Evolutionary conservation across 2,797 vertebrate species (phyloP).

Genomic region (Sandelia bainsii): DNA sequence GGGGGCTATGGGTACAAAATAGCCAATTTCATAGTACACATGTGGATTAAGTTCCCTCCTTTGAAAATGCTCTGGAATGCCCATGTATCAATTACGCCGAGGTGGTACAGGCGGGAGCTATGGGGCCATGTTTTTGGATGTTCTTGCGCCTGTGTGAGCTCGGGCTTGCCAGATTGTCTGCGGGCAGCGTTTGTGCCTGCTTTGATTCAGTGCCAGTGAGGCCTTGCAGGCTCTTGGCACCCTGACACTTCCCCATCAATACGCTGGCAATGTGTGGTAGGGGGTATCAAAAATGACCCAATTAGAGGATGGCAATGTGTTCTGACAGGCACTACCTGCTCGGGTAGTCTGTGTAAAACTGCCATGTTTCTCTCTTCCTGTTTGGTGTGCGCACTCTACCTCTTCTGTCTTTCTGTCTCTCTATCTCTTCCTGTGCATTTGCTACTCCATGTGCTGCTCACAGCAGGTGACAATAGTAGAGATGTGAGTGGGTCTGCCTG

Average conservation of each 20-base stretch:
- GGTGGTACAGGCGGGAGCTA: slow-evolving; percentile 73
- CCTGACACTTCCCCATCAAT: slow-evolving; percentile 74
- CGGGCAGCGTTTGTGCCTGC: slow-evolving; percentile 75
- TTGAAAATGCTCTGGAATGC: slow-evolving; percentile 84
- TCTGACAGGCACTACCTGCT: slow-evolving; percentile 86
- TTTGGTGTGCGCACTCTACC: slow-evolving; percentile 19
- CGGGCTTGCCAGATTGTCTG: slow-evolving; percentile 81
- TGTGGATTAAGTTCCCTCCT: slow-evolving; percentile 86
- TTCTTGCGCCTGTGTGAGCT: slow-evolving; percentile 77
- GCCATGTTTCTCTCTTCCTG: slow-evolving; percentile 27
- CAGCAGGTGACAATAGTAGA: slow-evolving; percentile 57
- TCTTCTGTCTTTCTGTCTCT: slow-evolving; percentile 27
- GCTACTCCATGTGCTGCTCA: slow-evolving; percentile 22
- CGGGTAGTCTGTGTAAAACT: slow-evolving; percentile 73
- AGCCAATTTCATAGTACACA: slow-evolving; percentile 88
- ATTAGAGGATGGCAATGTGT: slow-evolving; percentile 85
- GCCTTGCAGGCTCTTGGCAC: slow-evolving; percentile 81
- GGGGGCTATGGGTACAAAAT: slow-evolving; percentile 78
- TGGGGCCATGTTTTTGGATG: slow-evolving; percentile 77
- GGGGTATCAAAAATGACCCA: slow-evolving; percentile 86
- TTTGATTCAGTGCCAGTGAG: slow-evolving; percentile 83
- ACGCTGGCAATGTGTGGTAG: slow-evolving; percentile 75
- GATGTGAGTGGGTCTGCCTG: slow-evolving; percentile 64
- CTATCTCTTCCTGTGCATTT: slow-evolving; percentile 26
- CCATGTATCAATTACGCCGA: slow-evolving; percentile 87